Percentiles rank a stretch among this genome's conserved stretches.
These are phyloP conservation scores for Maccullochella peelii DNA, from an alignment of 2,113 vertebrate species.

Conservation along the genomic window DNA sequence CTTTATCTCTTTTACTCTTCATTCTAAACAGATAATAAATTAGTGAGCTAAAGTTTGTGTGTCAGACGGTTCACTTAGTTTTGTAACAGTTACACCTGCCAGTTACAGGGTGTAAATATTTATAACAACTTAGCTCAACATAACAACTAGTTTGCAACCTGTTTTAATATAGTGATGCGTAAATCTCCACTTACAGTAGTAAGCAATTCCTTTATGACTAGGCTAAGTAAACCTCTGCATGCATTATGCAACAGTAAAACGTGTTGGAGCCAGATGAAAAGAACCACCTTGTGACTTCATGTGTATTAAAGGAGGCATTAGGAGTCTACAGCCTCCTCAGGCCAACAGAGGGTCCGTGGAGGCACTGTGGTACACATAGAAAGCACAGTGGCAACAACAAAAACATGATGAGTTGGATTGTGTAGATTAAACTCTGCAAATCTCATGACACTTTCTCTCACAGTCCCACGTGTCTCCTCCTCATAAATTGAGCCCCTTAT, in stretches of 20 bases:
- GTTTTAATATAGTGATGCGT: neutral
- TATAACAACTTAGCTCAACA: neutral
- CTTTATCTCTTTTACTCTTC: neutral
- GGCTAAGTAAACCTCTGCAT: neutral
- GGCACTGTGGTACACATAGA: neutral
- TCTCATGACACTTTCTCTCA: slow-evolving; percentile 39
- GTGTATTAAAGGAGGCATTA: slow-evolving; percentile 26
- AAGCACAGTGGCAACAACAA: slow-evolving; percentile 28
- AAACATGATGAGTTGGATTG: slow-evolving; percentile 15
- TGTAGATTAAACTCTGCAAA: slow-evolving; percentile 41
- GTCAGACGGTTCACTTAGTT: neutral
- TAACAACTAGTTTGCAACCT: neutral
- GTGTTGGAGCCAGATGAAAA: slow-evolving; percentile 13
- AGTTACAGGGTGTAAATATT: neutral
- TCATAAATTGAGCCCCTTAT: slow-evolving; percentile 53
- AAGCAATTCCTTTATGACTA: neutral
- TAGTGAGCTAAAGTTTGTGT: neutral
- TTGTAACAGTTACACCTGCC: neutral
- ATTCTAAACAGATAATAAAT: neutral
- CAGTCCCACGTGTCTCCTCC: slow-evolving; percentile 22
- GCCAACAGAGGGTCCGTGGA: neutral
- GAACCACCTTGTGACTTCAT: slow-evolving; percentile 11
- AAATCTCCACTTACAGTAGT: neutral
- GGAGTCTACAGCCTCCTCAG: slow-evolving; percentile 12
- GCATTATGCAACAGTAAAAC: slow-evolving; percentile 17